phyloP scores from a whole-genome alignment of 2,888 invertebrate species.

The Chesias legatella region DNA sequence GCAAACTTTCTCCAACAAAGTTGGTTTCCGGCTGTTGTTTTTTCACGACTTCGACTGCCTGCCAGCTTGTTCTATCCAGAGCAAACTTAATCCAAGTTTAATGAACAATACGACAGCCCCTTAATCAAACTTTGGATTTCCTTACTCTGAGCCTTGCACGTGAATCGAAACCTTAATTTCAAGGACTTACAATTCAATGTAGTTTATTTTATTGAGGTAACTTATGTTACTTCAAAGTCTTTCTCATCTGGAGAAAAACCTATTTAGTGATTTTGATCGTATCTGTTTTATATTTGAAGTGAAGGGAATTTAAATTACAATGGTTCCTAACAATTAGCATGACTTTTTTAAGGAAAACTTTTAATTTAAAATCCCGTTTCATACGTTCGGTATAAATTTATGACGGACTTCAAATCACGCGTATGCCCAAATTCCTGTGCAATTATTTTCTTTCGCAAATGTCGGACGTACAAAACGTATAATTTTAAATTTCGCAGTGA shows the following conservation, averaged over 20 bases:
- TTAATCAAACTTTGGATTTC: conserved; percentile 80
- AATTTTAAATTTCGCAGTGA: conserved; percentile 51
- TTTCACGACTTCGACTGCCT: conserved; percentile 76
- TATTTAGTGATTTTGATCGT: conserved; percentile 76
- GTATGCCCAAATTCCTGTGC: conserved; percentile 5
- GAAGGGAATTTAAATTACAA: conserved; percentile 19
- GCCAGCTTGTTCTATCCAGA: conserved; percentile 77
- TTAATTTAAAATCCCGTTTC: no score
- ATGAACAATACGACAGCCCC: conserved; percentile 81
- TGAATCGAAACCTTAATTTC: conserved; percentile 39
- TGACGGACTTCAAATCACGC: neutral
- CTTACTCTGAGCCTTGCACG: conserved; percentile 36
- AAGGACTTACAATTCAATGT: conserved; percentile 30
- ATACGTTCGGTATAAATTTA: no score
- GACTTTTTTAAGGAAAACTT: no score
- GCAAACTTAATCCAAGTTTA: conserved; percentile 81
- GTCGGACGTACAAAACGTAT: conserved; percentile 28
- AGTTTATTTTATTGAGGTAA: conserved; percentile 11
- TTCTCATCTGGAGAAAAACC: conserved; percentile 63
- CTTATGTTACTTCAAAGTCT: conserved; percentile 35
- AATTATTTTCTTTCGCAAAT: conserved; percentile 6
- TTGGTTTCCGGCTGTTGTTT: conserved; percentile 53
- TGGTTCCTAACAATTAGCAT: no score
- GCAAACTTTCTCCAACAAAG: conserved; percentile 55
- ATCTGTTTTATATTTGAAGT: conserved; percentile 60